A percentile compares a stretch with the other conserved stretches of the same genome.
Conservation (phyloP, 2,797 vertebrate genomes). For the Ceryle rudis region DNA sequence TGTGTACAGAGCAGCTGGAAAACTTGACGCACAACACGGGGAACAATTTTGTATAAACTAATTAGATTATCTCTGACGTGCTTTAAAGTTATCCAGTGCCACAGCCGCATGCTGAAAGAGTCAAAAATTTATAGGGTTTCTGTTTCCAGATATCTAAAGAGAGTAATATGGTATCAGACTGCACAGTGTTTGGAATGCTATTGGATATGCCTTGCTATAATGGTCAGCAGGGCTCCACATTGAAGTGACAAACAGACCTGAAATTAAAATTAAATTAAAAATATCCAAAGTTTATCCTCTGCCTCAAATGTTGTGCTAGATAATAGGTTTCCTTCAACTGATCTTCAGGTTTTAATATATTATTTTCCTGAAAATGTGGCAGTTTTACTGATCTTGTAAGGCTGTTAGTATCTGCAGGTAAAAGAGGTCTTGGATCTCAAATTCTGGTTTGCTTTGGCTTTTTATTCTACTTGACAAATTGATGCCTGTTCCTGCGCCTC, state of each 20-base stretch:
- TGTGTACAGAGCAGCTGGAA: neutral
- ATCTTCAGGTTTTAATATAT: neutral
- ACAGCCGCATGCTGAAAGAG: neutral
- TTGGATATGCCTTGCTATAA: neutral
- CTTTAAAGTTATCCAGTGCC: neutral
- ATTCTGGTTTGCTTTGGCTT: neutral
- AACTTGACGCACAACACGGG: neutral
- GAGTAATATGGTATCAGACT: neutral
- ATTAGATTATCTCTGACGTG: neutral
- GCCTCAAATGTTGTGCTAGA: neutral
- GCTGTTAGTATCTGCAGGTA: neutral
- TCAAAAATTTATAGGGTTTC: neutral
- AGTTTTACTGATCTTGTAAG: neutral
- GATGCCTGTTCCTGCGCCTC: neutral
- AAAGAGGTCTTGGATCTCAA: neutral
- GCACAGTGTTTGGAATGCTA: neutral
- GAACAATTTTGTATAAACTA: neutral
- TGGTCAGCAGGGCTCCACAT: neutral
- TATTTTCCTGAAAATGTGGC: neutral
- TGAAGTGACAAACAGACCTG: neutral
- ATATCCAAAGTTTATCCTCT: neutral
- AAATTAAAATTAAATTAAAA: neutral
- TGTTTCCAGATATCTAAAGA: neutral
- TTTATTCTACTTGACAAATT: neutral
- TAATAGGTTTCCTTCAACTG: neutral